Percentiles rank a stretch among this genome's conserved stretches.
Conservation (phyloP, 2,888 invertebrate genomes). For the Sesia bembeciformis region DNA sequence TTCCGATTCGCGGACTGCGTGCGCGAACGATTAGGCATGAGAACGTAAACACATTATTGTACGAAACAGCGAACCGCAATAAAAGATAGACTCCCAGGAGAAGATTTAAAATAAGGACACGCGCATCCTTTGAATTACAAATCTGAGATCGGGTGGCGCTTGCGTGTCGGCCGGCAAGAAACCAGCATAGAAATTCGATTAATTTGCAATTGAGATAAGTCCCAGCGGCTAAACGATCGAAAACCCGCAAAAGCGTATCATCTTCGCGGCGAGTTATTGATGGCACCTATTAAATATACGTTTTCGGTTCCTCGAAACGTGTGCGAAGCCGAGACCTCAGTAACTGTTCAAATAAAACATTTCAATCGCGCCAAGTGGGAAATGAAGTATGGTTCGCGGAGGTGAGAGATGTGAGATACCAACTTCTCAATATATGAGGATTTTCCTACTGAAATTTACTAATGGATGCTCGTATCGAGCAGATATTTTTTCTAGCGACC, state of each 20-base stretch:
- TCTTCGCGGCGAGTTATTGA: constrained; percentile 68
- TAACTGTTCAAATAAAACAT: constrained; percentile 62
- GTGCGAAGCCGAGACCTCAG: constrained; percentile 34
- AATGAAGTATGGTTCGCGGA: constrained; percentile 53
- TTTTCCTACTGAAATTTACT: neutral
- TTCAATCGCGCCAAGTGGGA: constrained; percentile 59
- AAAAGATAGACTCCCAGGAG: constrained; percentile 25
- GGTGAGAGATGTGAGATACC: constrained; percentile 35
- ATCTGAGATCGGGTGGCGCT: constrained; percentile 28
- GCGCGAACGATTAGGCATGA: no score
- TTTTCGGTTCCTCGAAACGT: constrained; percentile 44
- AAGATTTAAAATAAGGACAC: constrained; percentile 38
- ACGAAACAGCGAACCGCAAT: constrained; percentile 22
- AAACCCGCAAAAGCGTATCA: constrained; percentile 58
- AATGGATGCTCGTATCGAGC: neutral
- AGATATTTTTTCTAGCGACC: neutral
- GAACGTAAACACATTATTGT: constrained; percentile 8
- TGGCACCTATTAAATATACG: constrained; percentile 71
- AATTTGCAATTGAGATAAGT: constrained; percentile 71
- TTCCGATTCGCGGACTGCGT: no score
- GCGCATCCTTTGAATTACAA: constrained; percentile 53
- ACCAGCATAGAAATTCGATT: constrained; percentile 58
- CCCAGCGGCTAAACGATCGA: constrained; percentile 47
- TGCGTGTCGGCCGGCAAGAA: constrained; percentile 32
- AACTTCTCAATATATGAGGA: constrained; percentile 24